Conservation (phyloP, 2,888 invertebrate species). For the Nemurella pictetii region DNA sequence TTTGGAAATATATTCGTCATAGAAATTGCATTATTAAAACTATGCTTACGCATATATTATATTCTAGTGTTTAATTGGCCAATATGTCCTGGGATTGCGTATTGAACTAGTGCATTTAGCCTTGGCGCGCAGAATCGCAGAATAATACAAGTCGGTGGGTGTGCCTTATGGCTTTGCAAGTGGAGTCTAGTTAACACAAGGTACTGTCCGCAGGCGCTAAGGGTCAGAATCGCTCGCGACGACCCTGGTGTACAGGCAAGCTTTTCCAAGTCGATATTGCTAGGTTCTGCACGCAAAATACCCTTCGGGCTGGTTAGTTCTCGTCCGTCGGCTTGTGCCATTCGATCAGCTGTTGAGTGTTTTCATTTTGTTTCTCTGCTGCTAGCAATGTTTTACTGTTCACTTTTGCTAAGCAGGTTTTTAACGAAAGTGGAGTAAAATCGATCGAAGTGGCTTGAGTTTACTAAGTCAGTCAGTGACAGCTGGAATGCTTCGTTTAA, state of each 20-base stretch:
- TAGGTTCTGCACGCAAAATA: not conserved
- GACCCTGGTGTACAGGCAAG: not conserved
- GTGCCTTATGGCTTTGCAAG: not conserved
- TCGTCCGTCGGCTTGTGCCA: not conserved
- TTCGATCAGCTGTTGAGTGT: not conserved
- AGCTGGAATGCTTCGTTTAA: not conserved
- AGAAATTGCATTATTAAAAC: not conserved
- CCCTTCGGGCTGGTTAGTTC: constrained; percentile 5
- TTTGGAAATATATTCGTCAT: too few species aligned
- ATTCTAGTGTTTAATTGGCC: not conserved
- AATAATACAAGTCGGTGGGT: not conserved
- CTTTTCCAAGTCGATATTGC: constrained; percentile 1
- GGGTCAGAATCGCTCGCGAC: not conserved
- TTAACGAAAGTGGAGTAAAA: not conserved
- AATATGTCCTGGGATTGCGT: constrained; percentile 2
- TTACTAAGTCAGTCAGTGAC: not conserved
- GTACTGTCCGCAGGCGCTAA: not conserved
- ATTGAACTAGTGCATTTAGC: not conserved
- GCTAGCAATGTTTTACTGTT: not conserved
- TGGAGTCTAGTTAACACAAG: not conserved
- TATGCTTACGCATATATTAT: not conserved
- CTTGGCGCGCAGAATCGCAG: not conserved
- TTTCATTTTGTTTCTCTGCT: not conserved
- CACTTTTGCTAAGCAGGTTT: not conserved
- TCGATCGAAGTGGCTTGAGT: not conserved